Evolutionary conservation across 1,140 invertebrate genomes (phyloP).

Genomic region (Calycopis cecrops): DNA sequence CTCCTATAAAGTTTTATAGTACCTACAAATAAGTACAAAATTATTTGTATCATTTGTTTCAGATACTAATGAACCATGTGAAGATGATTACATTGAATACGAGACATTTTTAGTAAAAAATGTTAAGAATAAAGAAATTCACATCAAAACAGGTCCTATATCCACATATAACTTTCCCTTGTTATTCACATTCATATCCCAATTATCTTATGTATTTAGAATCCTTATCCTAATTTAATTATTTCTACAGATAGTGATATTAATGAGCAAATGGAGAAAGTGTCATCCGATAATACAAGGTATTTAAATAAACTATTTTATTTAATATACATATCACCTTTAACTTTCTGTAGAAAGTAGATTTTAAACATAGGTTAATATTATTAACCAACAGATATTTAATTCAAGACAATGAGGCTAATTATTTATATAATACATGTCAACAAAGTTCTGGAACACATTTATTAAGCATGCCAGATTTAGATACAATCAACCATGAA

Average conservation of each 20-base stretch:
- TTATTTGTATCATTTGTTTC: conserved; percentile 15
- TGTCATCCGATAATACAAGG: neutral
- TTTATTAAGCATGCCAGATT: conserved; percentile 58
- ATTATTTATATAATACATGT: conserved; percentile 43
- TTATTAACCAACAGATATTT: conserved; percentile 9
- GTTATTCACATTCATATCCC: conserved; percentile 25
- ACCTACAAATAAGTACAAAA: neutral
- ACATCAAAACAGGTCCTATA: conserved; percentile 27
- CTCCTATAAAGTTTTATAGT: too few relatives aligned
- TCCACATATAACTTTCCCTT: conserved; percentile 33
- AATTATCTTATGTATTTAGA: conserved; percentile 20
- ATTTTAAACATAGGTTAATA: too few relatives aligned
- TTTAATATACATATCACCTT: neutral
- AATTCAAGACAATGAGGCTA: conserved; percentile 43
- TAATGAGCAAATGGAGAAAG: conserved; percentile 18
- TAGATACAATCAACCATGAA: conserved; percentile 42
- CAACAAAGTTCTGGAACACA: conserved; percentile 37
- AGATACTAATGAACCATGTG: conserved; percentile 52
- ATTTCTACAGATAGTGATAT: conserved; percentile 25
- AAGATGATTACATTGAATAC: conserved; percentile 51
- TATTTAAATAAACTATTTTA: neutral
- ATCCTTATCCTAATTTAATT: conserved; percentile 20
- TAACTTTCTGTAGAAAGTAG: too few relatives aligned
- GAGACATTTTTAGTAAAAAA: conserved; percentile 47
- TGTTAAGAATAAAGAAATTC: conserved; percentile 22